Evolutionary conservation across 2,113 vertebrate genomes (phyloP).

Genomic region (Halichoeres trimaculatus): DNA sequence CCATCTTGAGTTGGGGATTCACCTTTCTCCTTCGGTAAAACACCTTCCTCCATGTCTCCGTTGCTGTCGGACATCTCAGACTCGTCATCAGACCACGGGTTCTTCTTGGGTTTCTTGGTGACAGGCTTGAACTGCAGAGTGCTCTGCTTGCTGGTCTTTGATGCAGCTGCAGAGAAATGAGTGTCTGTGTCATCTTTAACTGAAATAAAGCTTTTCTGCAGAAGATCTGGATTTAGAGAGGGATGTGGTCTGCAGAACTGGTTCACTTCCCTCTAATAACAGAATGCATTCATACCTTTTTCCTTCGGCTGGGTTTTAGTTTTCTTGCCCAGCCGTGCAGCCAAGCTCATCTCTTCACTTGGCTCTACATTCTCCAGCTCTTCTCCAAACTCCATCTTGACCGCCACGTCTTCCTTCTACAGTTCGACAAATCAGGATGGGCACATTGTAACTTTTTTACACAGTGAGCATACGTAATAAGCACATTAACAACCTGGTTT

Average conservation of each 20-base stretch:
- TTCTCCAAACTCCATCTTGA: conserved; percentile 86
- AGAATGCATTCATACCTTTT: conserved; percentile 55
- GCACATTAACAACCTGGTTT: neutral
- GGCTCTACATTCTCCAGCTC: conserved; percentile 61
- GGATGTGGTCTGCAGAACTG: neutral
- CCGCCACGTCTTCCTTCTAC: conserved; percentile 76
- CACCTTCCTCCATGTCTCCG: conserved; percentile 68
- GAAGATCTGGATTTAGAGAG: neutral
- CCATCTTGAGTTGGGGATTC: conserved; percentile 80
- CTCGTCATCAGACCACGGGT: conserved; percentile 82
- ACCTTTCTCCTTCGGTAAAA: conserved; percentile 72
- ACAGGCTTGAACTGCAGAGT: conserved; percentile 89
- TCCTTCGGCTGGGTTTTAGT: conserved; percentile 81
- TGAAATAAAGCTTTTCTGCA: neutral
- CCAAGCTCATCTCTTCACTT: conserved; percentile 69
- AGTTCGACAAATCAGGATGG: neutral
- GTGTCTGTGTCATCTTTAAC: neutral
- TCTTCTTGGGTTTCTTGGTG: conserved; percentile 84
- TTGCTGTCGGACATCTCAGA: conserved; percentile 66
- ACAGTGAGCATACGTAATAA: neutral
- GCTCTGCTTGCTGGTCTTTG: conserved; percentile 87
- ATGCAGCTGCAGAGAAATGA: conserved; percentile 31
- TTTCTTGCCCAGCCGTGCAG: conserved; percentile 83
- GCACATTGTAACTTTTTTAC: neutral
- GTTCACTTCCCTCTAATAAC: no score